These are phyloP conservation scores for Melanaphis sacchari DNA, from an alignment of 1,140 invertebrate genomes.

Conservation along the genomic window DNA sequence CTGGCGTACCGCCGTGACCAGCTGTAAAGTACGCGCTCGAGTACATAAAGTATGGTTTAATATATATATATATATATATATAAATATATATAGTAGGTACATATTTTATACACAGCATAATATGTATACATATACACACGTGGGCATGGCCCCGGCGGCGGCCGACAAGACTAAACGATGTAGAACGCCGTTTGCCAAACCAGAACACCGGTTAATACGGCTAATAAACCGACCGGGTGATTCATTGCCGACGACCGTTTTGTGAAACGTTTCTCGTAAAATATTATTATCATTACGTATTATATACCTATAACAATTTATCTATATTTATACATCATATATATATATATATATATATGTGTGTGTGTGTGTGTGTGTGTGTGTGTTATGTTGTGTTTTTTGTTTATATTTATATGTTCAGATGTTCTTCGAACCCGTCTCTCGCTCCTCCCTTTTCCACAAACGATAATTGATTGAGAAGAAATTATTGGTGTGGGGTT, in stretches of 20 bases:
- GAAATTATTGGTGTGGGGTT: not conserved
- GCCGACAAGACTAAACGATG: slow-evolving; percentile 41
- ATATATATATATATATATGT: not conserved
- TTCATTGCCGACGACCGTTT: slow-evolving; percentile 36
- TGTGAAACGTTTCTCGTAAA: slow-evolving; percentile 23
- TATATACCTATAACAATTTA: not conserved
- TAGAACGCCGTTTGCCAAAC: slow-evolving; percentile 50
- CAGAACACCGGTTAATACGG: slow-evolving; percentile 42
- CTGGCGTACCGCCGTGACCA: not conserved
- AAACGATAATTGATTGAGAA: not conserved
- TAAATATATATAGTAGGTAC: not conserved
- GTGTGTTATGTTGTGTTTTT: not conserved
- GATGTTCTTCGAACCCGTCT: not conserved
- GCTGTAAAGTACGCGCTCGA: not conserved
- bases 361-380: no score
- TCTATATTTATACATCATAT: not conserved
- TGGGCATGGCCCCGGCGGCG: slow-evolving; percentile 31
- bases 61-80: not conserved
- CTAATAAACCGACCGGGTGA: slow-evolving; percentile 46
- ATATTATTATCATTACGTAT: slow-evolving; percentile 20
- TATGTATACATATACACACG: not conserved
- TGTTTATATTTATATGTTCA: not conserved
- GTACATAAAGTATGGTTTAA: not conserved
- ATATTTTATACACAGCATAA: not conserved
- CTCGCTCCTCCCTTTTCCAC: no score